phyloP scores from a whole-genome alignment of 37 sponge, comb jelly and placozoan species.

The Ephydatia muelleri region DNA sequence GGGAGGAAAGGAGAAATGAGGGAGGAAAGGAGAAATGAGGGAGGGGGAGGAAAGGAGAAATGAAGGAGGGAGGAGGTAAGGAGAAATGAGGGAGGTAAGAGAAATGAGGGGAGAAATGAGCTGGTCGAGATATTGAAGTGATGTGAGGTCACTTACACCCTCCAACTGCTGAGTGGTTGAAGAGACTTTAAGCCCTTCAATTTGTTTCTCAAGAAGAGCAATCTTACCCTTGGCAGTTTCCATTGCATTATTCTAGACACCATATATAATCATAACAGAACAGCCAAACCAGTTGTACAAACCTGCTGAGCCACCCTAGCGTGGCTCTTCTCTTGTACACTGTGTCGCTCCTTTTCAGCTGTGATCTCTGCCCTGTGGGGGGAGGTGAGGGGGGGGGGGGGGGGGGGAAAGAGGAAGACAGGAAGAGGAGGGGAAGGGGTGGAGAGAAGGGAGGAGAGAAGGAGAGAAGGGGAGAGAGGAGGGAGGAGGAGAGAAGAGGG shows the following conservation, averaged over 20 bases:
- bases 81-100: background rate
- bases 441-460: too few relatives aligned
- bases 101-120: too few relatives aligned
- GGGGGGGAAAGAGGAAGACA: background rate
- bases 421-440: too few relatives aligned
- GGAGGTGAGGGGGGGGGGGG: background rate
- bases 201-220: slow-evolving; percentile 40
- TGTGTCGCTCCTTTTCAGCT: slow-evolving; percentile 9
- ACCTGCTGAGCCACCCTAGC: slow-evolving; percentile 22
- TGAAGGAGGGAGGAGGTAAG: too few relatives aligned
- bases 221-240: slow-evolving; percentile 1
- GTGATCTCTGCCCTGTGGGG: slow-evolving; percentile 26
- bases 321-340: slow-evolving; percentile 16
- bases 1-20: too few relatives aligned
- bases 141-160: too few relatives aligned
- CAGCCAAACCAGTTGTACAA: background rate
- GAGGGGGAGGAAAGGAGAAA: background rate
- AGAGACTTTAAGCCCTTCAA: slow-evolving; percentile 8
- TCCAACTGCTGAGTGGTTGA: background rate
- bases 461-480: background rate
- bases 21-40: background rate
- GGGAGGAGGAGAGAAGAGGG: too few relatives aligned
- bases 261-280: background rate
- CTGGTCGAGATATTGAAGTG: too few relatives aligned
- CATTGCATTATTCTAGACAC: slow-evolving; percentile 14